Base-by-base conservation (phyloP, 2,113 vertebrate species). In the Muntiacus reevesi region DNA sequence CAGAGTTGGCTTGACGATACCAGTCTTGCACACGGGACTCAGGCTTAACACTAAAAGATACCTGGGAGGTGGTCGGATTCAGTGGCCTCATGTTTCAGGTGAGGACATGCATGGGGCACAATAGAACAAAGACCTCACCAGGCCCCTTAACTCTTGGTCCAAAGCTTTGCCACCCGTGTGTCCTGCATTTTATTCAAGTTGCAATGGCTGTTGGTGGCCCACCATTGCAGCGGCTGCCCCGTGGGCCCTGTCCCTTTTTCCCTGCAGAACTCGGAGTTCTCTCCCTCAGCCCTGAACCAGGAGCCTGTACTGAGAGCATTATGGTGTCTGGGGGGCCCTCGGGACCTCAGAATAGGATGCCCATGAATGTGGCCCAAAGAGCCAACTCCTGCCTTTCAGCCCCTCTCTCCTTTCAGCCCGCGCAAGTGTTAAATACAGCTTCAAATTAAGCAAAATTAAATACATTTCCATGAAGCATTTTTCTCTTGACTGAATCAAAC, bases 401-500 rank as follows among this genome's bases (percentile, higher is more conserved):
- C 78, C 94, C 50, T 96, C 84, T 98, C 89, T 96, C 87, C 87
- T 95, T 59, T 82, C 89, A 97, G 97, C 97, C 94, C 47, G 92
- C 0, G 74, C 93, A 97, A 97, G 98, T 97, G 98, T 98, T 98
- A 98, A 98, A 98, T 98, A 98, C 97, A 96, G 95, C 95, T 79
- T 97, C 21, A 84, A 98, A 98, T 98, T 98, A 98, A 98, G 96
- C 92, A 96, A 97, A 99, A 99, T 98, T 98, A 98, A 98, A 98
- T 98, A 98, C 95, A 92, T 98, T 98, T 98, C 87, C 97, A 97
- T 93, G 97, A 97, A 4, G 74, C 96, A 23, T 97, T 98, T 98
- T 98, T 87, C 98, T 98, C 98, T 98, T 96, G 97, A 98, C 98
- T 96, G 98, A 95, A 98, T 99, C 98, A 98, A 99, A 99, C 99